Evolutionary conservation across 2,888 invertebrate genomes (phyloP).

Genomic region (Micoletzkya japonica): DNA sequence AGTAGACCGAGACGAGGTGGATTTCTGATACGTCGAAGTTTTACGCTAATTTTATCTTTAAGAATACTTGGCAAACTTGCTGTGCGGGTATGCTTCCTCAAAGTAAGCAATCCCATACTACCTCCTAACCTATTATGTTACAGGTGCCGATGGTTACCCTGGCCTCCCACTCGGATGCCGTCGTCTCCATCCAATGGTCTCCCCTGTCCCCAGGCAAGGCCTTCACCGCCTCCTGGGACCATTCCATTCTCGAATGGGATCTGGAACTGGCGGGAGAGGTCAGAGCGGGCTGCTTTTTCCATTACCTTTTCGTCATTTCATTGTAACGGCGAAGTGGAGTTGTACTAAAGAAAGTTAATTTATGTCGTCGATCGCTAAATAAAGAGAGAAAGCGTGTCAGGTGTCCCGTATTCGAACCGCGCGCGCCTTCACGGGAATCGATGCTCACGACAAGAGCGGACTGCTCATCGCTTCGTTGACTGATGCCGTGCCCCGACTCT

Average conservation of each 20-base stretch:
- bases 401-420: conserved; percentile 42
- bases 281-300: background rate
- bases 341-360: background rate
- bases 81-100: too few relatives aligned
- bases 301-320: background rate
- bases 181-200: conserved; percentile 80
- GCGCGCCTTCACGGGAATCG: conserved; percentile 85
- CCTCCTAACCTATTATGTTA: too few relatives aligned
- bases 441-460: conserved; percentile 79
- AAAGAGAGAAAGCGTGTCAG: conserved; percentile 28
- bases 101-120: too few relatives aligned
- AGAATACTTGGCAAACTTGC: too few relatives aligned
- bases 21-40: too few relatives aligned
- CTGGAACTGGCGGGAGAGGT: conserved; percentile 65
- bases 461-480: conserved; percentile 82
- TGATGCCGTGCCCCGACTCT: conserved; percentile 85
- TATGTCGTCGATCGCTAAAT: background rate
- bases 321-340: background rate
- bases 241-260: conserved; percentile 92
- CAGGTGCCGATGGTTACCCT: conserved; percentile 78
- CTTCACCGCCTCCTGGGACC: conserved; percentile 90
- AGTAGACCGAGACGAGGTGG: too few relatives aligned
- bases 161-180: conserved; percentile 87
- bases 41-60: too few relatives aligned
- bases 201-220: conserved; percentile 73